Percentiles rank a stretch among this genome's conserved stretches.
These are phyloP conservation scores for Zaprionus kolodkinae DNA, from an alignment of 1,140 invertebrate genomes.

Conservation along the genomic window DNA sequence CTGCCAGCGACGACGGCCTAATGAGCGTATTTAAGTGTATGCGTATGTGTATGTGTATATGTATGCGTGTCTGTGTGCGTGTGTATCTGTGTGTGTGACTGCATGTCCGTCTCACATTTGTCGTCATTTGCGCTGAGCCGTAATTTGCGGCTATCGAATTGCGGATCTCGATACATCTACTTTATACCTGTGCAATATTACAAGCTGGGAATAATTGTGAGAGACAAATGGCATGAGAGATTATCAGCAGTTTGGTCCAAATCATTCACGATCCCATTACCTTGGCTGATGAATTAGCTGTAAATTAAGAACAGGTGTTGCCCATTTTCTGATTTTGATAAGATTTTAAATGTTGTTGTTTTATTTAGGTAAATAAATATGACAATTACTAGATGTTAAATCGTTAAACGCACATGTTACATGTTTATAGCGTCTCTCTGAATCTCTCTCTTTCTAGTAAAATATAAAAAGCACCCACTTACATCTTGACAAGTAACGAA, in stretches of 20 bases:
- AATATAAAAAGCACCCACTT: no score
- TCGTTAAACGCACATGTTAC: no score
- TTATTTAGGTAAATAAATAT: background rate
- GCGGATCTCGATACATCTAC: constrained; percentile 51
- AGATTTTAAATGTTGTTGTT: background rate
- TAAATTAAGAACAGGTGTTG: background rate
- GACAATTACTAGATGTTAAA: background rate
- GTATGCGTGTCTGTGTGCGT: background rate
- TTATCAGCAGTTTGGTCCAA: background rate
- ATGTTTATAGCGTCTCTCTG: background rate
- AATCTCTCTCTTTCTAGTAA: background rate
- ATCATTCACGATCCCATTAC: background rate
- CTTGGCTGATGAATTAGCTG: constrained; percentile 2
- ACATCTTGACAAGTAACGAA: no score
- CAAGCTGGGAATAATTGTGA: constrained; percentile 7
- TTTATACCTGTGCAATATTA: constrained; percentile 8
- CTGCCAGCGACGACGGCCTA: constrained; percentile 35
- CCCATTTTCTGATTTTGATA: background rate
- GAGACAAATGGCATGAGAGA: background rate
- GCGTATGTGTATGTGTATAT: constrained; percentile 2
- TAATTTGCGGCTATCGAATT: constrained; percentile 55
- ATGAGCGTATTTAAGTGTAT: constrained; percentile 15
- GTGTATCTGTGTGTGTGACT: constrained; percentile 24
- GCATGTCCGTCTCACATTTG: constrained; percentile 69
- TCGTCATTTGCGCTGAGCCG: constrained; percentile 33